A percentile compares a stretch with the other conserved stretches of the same genome.
Evolutionary conservation across 1,140 invertebrate genomes (phyloP).

Genomic region (Papilio aristodemus): DNA sequence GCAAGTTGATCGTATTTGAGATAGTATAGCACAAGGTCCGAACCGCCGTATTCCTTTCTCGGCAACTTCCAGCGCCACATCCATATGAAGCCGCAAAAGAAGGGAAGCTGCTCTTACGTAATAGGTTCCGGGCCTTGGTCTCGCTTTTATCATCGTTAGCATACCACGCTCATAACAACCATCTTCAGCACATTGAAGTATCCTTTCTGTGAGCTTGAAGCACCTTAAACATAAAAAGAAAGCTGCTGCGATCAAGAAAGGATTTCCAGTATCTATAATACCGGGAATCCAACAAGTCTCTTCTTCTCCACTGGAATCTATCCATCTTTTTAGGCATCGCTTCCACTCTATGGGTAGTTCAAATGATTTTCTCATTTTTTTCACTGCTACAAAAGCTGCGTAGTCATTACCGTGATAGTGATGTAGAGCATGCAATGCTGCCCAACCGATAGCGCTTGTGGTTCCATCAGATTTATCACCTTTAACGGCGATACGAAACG

Average conservation of each 20-base stretch:
- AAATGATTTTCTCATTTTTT: slow-evolving; percentile 71
- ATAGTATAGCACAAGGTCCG: slow-evolving; percentile 62
- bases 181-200: slow-evolving; percentile 57
- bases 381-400: slow-evolving; percentile 64
- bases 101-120: slow-evolving; percentile 62
- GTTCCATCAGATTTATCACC: slow-evolving; percentile 63
- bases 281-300: slow-evolving; percentile 66
- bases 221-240: slow-evolving; percentile 72
- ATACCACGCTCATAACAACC: slow-evolving; percentile 55
- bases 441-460: slow-evolving; percentile 64
- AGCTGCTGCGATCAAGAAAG: slow-evolving; percentile 63
- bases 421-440: slow-evolving; percentile 65
- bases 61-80: slow-evolving; percentile 50
- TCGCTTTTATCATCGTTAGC: slow-evolving; percentile 35
- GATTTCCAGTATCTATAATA: slow-evolving; percentile 50
- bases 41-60: slow-evolving; percentile 54
- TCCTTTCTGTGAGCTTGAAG: slow-evolving; percentile 56
- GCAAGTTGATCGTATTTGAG: slow-evolving; percentile 61
- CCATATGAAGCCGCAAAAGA: slow-evolving; percentile 48
- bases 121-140: slow-evolving; percentile 47
- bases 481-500: slow-evolving; percentile 65
- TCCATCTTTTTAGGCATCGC: slow-evolving; percentile 59
- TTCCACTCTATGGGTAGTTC: slow-evolving; percentile 61
- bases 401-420: slow-evolving; percentile 56
- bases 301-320: slow-evolving; percentile 64